These are phyloP conservation scores for Arenaria interpres DNA, from an alignment of 2,113 vertebrate species.

Conservation along the genomic window DNA sequence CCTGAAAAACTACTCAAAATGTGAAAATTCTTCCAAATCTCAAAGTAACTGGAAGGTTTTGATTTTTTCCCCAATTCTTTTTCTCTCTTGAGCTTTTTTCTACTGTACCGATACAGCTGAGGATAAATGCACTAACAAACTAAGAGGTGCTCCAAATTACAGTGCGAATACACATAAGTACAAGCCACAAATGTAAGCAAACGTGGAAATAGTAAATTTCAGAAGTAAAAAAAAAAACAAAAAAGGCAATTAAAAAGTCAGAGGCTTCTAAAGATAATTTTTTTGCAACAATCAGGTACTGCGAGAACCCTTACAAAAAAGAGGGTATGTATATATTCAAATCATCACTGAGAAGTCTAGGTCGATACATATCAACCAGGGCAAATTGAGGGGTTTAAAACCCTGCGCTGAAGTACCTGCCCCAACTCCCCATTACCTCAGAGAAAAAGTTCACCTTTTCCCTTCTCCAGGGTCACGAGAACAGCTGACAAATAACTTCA, in stretches of 20 bases:
- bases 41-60: background rate
- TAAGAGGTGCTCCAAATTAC: background rate
- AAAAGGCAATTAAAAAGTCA: background rate
- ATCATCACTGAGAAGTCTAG: background rate
- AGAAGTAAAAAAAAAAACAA: background rate
- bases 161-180: background rate
- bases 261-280: background rate
- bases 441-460: background rate
- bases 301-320: background rate
- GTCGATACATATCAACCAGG: accelerated
- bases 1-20: background rate
- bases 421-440: background rate
- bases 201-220: background rate
- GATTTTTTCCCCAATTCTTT: accelerated
- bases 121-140: background rate
- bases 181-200: background rate
- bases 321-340: background rate
- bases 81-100: background rate
- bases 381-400: background rate
- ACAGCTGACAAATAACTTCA: slow-evolving; percentile 8
- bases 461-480: background rate
- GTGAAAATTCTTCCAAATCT: background rate
- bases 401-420: background rate
- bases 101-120: background rate
- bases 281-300: background rate